These are phyloP conservation scores for Orius laevigatus DNA, from an alignment of 1,140 invertebrate species.

Conservation along the genomic window DNA sequence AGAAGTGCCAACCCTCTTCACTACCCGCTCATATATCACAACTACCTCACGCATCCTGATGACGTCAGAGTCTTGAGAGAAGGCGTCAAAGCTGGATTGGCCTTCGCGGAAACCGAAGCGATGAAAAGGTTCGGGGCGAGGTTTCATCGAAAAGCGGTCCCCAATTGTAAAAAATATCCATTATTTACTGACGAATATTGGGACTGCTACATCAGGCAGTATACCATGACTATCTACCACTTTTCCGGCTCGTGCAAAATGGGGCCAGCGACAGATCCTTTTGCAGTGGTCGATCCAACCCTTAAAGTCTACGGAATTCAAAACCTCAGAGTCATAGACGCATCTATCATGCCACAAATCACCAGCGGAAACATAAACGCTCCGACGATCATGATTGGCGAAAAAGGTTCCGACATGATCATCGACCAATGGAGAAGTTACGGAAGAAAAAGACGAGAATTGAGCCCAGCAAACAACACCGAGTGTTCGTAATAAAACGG, in stretches of 20 bases:
- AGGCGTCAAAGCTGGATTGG: slow-evolving; percentile 68
- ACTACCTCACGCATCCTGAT: slow-evolving; percentile 68
- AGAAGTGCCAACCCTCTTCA: slow-evolving; percentile 61
- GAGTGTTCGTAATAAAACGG: slow-evolving; percentile 19
- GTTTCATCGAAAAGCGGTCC: slow-evolving; percentile 50
- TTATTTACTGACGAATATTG: slow-evolving; percentile 69
- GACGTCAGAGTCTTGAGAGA: slow-evolving; percentile 63
- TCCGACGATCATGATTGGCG: slow-evolving; percentile 81
- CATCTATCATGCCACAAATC: slow-evolving; percentile 64
- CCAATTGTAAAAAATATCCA: slow-evolving; percentile 61
- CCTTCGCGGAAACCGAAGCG: slow-evolving; percentile 40
- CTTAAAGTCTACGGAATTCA: slow-evolving; percentile 57
- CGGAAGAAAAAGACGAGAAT: slow-evolving; percentile 23
- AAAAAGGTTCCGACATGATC: slow-evolving; percentile 77
- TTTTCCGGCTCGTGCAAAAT: slow-evolving; percentile 60
- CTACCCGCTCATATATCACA: slow-evolving; percentile 75
- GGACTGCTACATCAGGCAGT: slow-evolving; percentile 57
- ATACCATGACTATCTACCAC: slow-evolving; percentile 77
- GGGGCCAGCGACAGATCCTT: slow-evolving; percentile 55
- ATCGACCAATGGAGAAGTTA: slow-evolving; percentile 43
- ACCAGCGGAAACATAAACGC: slow-evolving; percentile 75
- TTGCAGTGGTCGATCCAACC: slow-evolving; percentile 66
- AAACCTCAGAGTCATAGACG: slow-evolving; percentile 61
- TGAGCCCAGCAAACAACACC: slow-evolving; percentile 19
- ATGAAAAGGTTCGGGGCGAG: slow-evolving; percentile 47